phyloP scores from a whole-genome alignment of 2,888 invertebrate genomes.

The Dryocosmus kuriphilus region DNA sequence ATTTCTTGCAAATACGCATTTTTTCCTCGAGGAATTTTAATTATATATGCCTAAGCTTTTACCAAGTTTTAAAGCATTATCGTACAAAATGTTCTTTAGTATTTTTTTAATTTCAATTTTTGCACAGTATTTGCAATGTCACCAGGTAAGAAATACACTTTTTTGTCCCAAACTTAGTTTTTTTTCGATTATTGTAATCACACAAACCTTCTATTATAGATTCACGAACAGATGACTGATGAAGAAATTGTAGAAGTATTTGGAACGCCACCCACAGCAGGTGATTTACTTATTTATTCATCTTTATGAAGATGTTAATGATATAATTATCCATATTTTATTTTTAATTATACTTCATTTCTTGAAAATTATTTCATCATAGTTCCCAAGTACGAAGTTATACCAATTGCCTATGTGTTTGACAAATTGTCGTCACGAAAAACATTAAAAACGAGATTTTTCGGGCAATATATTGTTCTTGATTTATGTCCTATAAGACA shows the following conservation, averaged over 20 bases:
- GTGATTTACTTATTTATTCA: neutral
- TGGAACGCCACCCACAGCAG: neutral
- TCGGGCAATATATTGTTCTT: slow-evolving; percentile 26
- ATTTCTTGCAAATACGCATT: neutral
- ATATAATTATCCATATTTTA: neutral
- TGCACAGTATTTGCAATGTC: neutral
- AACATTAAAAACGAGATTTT: slow-evolving; percentile 17
- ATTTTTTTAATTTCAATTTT: neutral
- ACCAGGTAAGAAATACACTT: neutral
- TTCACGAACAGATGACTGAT: slow-evolving; percentile 23
- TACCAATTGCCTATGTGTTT: neutral
- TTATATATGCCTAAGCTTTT: neutral
- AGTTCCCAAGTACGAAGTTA: slow-evolving; percentile 16
- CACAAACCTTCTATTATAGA: neutral
- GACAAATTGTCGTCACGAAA: neutral
- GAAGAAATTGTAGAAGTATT: slow-evolving; percentile 22
- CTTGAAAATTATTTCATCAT: neutral
- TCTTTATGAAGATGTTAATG: neutral
- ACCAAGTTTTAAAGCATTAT: neutral
- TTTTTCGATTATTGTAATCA: neutral
- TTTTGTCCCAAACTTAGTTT: neutral
- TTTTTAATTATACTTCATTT: neutral
- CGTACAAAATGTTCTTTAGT: neutral
- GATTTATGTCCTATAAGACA: slow-evolving; percentile 5
- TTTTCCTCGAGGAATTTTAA: neutral